Evolutionary conservation across 1,140 invertebrate genomes (phyloP), one percentile per base, ranked within the genome.

Genomic region (Pararge aegeria): DNA sequence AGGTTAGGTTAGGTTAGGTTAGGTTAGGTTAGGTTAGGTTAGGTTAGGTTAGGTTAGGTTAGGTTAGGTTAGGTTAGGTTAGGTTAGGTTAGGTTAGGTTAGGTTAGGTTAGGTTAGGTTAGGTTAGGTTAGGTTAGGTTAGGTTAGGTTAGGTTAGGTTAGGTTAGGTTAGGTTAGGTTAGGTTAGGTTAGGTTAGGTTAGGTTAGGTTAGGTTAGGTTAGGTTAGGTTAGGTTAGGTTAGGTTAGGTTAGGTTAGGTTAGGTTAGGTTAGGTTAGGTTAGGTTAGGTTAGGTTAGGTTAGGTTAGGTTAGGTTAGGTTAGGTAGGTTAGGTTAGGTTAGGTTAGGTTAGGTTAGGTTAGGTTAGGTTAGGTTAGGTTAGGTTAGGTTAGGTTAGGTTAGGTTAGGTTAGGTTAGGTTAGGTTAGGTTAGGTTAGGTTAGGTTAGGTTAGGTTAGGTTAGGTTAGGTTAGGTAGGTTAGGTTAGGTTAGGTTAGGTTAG

Each of bases 221-320:
- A 46, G 40, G 53, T 55, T 55, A 46, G 40, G 53, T 55, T 55
- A 46, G 40, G 53, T 75, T 75, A 70, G 68, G 74, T 74, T 76
- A 66, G 66, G 74, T 77, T 76, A 64, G 68, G 73, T 75, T 73
- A 68, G 65, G 72, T 75, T 75, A 30, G 29, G 44, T 46, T 46
- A 66, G 64, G 73, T 77, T 73, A 70, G 65, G 69, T 77, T 76
- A 66, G 66, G 67, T 68, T 56, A 54, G 29, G 60, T 68, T 63
- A 64, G 56, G 63, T 65, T 60, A 50, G 57, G 56, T 65, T 61
- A 49, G 57, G 64, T 66, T 66, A 61, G 58, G 64, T 66, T 60
- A 57, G 56, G 65, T 63, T 61, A 64, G 61, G 60, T 63, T 68
- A 57, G 61, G 58, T 67, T 62, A 55, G 58, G 61, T 64, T 64